Evolutionary conservation across 1,140 invertebrate genomes (phyloP), one percentile per base, ranked within the genome.

Genomic region (Drosophila cardini): DNA sequence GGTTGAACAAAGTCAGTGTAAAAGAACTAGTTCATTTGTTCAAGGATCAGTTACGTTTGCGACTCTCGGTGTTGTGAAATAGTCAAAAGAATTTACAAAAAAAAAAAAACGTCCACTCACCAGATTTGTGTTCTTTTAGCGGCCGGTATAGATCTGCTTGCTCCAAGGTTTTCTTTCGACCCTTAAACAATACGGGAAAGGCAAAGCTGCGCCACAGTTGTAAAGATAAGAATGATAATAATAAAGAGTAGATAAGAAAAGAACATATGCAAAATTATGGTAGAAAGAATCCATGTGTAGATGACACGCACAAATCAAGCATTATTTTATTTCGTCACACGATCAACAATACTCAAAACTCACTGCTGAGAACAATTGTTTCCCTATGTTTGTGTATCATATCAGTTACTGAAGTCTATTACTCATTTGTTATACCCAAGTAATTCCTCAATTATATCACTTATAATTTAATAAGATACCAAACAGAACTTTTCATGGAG

Each of bases 81-180:
- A 26, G 21, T 21, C 1, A 3, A 26, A 26, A 4, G 21, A 4
- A 26, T 5, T 26, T 8, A 10, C 34, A 26, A 11, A 53, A 43
- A 32, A 50, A 7, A 30, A 36, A 21, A 15, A 40, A 32, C 4
- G 21, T 15, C 30, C 16, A 42, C 72, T 72, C 61, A 78, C 76
- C 90, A 2, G 94, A 94, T 58, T 91, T 91, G 76, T 95, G 94
- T 56, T 94, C 93, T 16, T 92, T 91, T 0, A 94, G 78, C 8
- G 94, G 92, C 72, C 93, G 84, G 74, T 93, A 94, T 0, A 95
- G 84, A 90, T 95, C 94, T 5, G 87, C 72, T 11, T 92, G 91
- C 75, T 94, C 93, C 11, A 95, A 69, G 26, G 94, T 93, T 62
- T 92, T 92, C 64, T 93, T 93, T 46, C 92, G 91, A 26, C 94